Conservation (phyloP, 2,888 invertebrate species). For the Tetanocera ferruginea region DNA sequence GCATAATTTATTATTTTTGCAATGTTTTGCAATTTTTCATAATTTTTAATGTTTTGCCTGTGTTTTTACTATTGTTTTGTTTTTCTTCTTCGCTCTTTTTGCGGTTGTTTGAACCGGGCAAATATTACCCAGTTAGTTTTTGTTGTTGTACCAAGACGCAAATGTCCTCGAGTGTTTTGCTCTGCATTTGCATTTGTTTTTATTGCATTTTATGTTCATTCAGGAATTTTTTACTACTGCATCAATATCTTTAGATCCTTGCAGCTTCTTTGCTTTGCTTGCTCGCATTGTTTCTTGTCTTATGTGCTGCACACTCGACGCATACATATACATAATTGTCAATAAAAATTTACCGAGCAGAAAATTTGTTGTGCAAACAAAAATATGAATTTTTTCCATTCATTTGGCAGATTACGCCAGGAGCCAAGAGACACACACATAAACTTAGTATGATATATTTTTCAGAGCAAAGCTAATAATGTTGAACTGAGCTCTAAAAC, state of each 20-base stretch:
- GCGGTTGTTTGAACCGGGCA: not conserved
- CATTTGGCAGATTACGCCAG: slow-evolving; percentile 11
- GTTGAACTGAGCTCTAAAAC: not conserved
- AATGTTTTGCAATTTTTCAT: slow-evolving; percentile 47
- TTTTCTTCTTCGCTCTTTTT: slow-evolving; percentile 50
- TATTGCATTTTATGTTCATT: slow-evolving; percentile 7
- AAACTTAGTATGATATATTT: not conserved
- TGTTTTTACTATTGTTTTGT: slow-evolving; percentile 59
- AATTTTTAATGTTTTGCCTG: slow-evolving; percentile 55
- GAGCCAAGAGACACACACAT: not conserved
- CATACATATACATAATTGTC: slow-evolving; percentile 59
- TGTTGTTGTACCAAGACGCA: slow-evolving; percentile 6
- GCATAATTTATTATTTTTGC: slow-evolving; percentile 58
- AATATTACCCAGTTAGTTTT: slow-evolving; percentile 30
- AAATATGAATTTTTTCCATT: slow-evolving; percentile 54
- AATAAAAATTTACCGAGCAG: slow-evolving; percentile 68
- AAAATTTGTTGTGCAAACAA: slow-evolving; percentile 68
- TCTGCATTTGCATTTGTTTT: slow-evolving; percentile 37
- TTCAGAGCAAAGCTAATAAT: not conserved
- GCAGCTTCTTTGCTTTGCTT: slow-evolving; percentile 39
- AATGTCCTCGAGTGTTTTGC: slow-evolving; percentile 38
- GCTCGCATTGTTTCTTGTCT: slow-evolving; percentile 20
- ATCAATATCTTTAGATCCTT: slow-evolving; percentile 32
- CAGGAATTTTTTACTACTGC: slow-evolving; percentile 14
- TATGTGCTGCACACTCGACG: slow-evolving; percentile 41